A percentile compares a stretch with the other conserved stretches of the same genome.
Evolutionary conservation across 2,113 vertebrate genomes (phyloP).

Genomic region (Gorsachius goisagi): DNA sequence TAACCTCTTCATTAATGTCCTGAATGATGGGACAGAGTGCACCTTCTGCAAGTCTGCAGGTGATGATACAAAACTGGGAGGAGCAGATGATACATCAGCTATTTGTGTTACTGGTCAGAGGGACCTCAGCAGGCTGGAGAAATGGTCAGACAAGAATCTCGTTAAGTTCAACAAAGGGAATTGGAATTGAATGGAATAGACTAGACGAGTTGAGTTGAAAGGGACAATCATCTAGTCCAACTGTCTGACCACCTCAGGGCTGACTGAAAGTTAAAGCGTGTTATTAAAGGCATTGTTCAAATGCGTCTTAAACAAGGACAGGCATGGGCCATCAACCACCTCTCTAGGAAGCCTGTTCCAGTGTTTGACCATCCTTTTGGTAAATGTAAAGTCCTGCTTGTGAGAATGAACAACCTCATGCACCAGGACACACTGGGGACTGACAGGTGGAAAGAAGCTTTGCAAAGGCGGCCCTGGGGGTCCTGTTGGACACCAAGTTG

Average conservation of each 20-base stretch:
- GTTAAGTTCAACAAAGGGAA: not conserved
- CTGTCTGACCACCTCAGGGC: not conserved
- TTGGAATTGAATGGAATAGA: not conserved
- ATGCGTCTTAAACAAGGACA: not conserved
- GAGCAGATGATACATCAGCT: not conserved
- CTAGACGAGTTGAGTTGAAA: not conserved
- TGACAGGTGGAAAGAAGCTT: not conserved
- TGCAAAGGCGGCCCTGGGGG: not conserved
- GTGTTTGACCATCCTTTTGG: not conserved
- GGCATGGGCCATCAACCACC: rapidly evolving
- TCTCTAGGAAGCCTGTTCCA: not conserved
- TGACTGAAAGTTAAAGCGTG: not conserved
- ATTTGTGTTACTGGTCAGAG: not conserved
- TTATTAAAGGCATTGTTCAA: not conserved
- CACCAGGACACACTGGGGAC: not conserved
- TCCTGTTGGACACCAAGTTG: not conserved
- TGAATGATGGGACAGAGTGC: not conserved
- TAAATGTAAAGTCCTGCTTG: not conserved
- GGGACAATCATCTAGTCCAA: not conserved
- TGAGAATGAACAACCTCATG: not conserved
- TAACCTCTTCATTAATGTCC: not conserved
- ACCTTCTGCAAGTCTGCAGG: not conserved
- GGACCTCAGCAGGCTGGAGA: not conserved
- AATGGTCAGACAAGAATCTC: not conserved
- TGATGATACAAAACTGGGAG: not conserved